phyloP scores from a whole-genome alignment of 1,140 invertebrate genomes.

The Drosophila novamexicana region DNA sequence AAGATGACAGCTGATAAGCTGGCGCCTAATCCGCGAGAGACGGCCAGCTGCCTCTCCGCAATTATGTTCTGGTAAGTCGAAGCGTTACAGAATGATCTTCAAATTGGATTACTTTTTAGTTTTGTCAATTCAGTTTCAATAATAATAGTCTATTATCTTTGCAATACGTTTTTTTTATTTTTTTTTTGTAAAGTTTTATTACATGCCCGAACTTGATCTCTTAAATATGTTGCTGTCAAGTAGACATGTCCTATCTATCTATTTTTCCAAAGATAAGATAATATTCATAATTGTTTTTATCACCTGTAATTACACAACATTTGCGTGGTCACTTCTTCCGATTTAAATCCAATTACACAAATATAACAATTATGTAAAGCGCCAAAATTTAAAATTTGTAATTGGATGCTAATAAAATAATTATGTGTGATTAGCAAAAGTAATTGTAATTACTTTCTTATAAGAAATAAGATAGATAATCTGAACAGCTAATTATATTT shows the following conservation, averaged over 20 bases:
- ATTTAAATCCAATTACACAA: conserved; percentile 1
- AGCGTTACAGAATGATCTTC: not conserved
- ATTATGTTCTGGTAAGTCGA: conserved; percentile 70
- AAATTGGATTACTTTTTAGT: not conserved
- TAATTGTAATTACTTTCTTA: too few species aligned
- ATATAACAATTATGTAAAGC: not conserved
- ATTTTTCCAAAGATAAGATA: conserved; percentile 41
- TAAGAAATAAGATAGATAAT: not conserved
- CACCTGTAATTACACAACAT: conserved; percentile 35
- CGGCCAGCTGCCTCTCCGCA: conserved; percentile 58
- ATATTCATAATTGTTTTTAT: conserved; percentile 24
- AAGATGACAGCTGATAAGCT: conserved; percentile 61
- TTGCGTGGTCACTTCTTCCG: not conserved
- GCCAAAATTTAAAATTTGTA: not conserved
- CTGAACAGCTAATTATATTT: not conserved
- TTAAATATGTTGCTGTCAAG: conserved; percentile 3
- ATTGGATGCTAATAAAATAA: too few species aligned
- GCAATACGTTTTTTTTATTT: not conserved
- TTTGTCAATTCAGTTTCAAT: conserved; percentile 4
- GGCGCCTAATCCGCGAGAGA: conserved; percentile 65
- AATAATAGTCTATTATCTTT: not conserved
- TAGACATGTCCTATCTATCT: conserved; percentile 29
- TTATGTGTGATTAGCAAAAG: too few species aligned
- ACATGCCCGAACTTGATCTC: conserved; percentile 16
- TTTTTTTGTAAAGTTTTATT: not conserved